Percentiles rank a stretch among this genome's conserved stretches.
Evolutionary conservation across 2,888 invertebrate species (phyloP).

Genomic region (Mythimna impura): DNA sequence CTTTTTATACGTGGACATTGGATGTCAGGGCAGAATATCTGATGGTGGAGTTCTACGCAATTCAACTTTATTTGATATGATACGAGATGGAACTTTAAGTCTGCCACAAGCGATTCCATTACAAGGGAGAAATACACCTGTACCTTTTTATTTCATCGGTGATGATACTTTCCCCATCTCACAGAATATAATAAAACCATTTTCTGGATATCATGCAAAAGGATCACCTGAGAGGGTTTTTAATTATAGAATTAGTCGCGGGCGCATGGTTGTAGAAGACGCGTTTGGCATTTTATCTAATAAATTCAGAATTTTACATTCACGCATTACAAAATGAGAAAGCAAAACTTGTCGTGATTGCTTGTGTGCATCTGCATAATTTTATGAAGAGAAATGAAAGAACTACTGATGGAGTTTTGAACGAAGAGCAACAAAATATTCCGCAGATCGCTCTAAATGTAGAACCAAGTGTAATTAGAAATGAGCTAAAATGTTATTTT

Average conservation of each 20-base stretch:
- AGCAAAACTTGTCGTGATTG: constrained; percentile 56
- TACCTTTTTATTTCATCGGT: constrained; percentile 59
- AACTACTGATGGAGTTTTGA: constrained; percentile 36
- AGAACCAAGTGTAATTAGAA: constrained; percentile 57
- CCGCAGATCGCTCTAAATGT: constrained; percentile 54
- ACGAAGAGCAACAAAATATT: constrained; percentile 54
- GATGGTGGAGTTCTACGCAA: constrained; percentile 58
- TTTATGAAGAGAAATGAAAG: constrained; percentile 40
- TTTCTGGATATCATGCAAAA: constrained; percentile 55
- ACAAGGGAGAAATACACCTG: constrained; percentile 60
- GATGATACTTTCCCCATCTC: constrained; percentile 56
- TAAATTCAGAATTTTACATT: constrained; percentile 51
- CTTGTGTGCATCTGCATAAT: constrained; percentile 57
- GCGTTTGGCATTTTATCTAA: constrained; percentile 57
- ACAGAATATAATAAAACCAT: constrained; percentile 55
- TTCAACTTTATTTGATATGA: constrained; percentile 49
- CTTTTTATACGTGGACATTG: constrained; percentile 28
- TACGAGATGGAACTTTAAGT: constrained; percentile 56
- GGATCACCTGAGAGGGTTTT: constrained; percentile 58
- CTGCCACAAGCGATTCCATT: constrained; percentile 59
- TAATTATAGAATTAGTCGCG: constrained; percentile 59
- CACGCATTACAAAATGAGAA: constrained; percentile 56
- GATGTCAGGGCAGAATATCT: constrained; percentile 58
- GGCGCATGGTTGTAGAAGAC: constrained; percentile 60
- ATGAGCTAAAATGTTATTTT: constrained; percentile 57